Base-by-base conservation (phyloP, 2,797 vertebrate species). In the Mallotus villosus region DNA sequence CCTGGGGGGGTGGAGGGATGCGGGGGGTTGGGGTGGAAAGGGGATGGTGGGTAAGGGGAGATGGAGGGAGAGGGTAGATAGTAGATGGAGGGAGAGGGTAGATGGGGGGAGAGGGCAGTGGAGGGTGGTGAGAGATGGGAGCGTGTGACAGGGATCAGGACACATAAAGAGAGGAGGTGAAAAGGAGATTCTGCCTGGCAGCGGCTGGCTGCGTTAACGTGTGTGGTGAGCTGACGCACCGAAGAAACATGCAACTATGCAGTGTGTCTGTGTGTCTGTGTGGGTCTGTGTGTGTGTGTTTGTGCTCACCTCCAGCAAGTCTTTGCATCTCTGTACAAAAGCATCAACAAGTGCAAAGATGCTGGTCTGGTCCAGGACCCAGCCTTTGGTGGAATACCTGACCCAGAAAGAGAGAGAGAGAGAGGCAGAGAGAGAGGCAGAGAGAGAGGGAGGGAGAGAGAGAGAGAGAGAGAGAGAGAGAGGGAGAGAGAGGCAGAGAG, bases 281-380 rank as follows among this genome's bases (percentile, higher is more conserved):
- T 62, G 41, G 71, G 68, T 73, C 46, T 59, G 55, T 29, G 58
- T 66, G 68, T 75, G 75, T 81, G 74, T 62, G 67, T 73, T 24
- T 24, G 3, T 37, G 27, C 90, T 77, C 81, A 97, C 96, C 95
- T 96, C 95, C 32, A 94, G 86, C n/a, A 97, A 90, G 60, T 95
- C 93, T 85, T 86, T 93, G 84, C 95, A 95, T 71, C 95, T 93
- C 69, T 94, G 93, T 70, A 96, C 88, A 34, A 94, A 96, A 12
- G 92, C 91, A 55, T 97, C 95, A 29, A 94, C 85, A 74, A 93
- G 86, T 59, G 93, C 92, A 51, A 97, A 96, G 78, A 96, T 93
- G 32, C 79, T 93, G 41, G 86, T 92, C 77, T 94, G 85, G 78
- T 95, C 93, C 34, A 96, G 80, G 53, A 88, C 81, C 95, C 95